Evolutionary conservation across 1,140 invertebrate genomes (phyloP), one percentile per base, ranked within the genome.

Genomic region (Amyelois transitella): DNA sequence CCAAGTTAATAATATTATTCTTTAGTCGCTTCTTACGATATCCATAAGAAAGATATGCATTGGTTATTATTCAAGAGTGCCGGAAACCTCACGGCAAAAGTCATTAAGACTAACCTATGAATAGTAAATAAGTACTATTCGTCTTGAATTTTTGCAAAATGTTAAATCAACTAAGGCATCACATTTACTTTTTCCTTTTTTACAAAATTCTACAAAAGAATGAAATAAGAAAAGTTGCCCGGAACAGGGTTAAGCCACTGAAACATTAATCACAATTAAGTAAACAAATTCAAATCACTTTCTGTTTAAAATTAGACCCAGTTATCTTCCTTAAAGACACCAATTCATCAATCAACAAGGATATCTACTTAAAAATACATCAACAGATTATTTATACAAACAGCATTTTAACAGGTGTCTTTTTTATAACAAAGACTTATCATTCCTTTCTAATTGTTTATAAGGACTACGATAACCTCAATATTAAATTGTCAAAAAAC

Each of bases 351-450:
- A 84, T 85, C 81, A 86, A 79, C 72, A 74, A 71, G 72, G 69
- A 76, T 77, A 80, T 74, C 79, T 78, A 84, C 75, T 86, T 86
- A 80, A 82, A 84, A 82, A 69, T 50, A 76, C 73, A 85, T 87
- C 81, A 84, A 77, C 62, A 55, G 51, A 60, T 60, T 66, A 60
- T 56, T 69, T 66, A 69, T 74, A 72, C 65, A 72, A 62, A 74
- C 66, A 60, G 21, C 25, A 58, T 61, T 55, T n/a, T 28, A 69
- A 64, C 66, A 73, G 75, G 66, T 73, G 69, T 38, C 44, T 60
- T 58, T 54, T 54, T 55, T 62, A 18, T 52, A 48, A 2, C 43
- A 49, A 55, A n/a, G 57, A 68, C 52, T 65, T 66, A 67, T 71
- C 58, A 70, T 76, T 73, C 69, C 53, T 55, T 43, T 18, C 51